Conservation (phyloP, 2,797 vertebrate species). For the Meriones psammophilus region DNA sequence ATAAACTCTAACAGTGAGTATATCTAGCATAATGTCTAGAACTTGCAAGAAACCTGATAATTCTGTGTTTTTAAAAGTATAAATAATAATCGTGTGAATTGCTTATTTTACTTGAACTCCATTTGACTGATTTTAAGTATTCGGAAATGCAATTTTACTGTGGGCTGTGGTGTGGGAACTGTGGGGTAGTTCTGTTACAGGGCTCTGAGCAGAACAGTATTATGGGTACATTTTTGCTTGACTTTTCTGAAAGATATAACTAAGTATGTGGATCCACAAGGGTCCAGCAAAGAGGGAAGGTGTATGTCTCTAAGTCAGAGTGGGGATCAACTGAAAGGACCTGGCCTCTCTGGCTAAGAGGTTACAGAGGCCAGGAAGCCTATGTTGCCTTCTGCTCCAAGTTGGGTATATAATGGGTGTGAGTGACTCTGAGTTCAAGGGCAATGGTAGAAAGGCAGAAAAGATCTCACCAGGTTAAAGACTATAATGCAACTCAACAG, state of each 20-base stretch:
- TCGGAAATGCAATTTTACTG: constrained; percentile 28
- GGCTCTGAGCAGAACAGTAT: background rate
- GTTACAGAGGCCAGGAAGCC: background rate
- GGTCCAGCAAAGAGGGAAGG: background rate
- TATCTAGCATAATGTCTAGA: constrained; percentile 18
- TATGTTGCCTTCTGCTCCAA: background rate
- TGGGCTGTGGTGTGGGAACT: background rate
- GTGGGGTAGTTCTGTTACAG: background rate
- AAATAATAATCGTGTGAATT: background rate
- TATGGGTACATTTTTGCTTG: background rate
- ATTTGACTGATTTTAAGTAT: background rate
- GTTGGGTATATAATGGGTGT: background rate
- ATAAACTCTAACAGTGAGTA: background rate
- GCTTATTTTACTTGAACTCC: constrained; percentile 8
- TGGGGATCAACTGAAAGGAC: background rate
- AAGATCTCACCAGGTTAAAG: background rate
- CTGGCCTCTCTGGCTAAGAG: background rate
- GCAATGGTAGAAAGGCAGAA: background rate
- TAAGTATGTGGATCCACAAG: background rate
- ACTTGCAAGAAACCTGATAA: background rate
- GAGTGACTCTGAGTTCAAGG: background rate
- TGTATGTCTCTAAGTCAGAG: background rate
- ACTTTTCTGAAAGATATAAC: background rate
- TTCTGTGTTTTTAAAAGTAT: constrained; percentile 56
- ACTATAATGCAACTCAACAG: background rate